These are phyloP conservation scores for Apistogramma diplotaenia DNA, from an alignment of 2,113 vertebrate genomes.

Conservation along the genomic window DNA sequence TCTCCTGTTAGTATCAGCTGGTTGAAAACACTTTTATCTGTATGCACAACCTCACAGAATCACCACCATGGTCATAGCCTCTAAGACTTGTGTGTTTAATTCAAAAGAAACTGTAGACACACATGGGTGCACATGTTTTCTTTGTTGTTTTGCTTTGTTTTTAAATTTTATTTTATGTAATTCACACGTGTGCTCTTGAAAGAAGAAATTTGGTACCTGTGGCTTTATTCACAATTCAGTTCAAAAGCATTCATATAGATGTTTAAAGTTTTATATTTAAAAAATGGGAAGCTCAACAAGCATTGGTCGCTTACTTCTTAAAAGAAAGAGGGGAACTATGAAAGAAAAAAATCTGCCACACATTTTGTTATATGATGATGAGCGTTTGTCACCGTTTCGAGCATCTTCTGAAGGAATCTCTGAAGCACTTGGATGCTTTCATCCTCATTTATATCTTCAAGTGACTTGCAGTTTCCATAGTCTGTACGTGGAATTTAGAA, in stretches of 20 bases:
- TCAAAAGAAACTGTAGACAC: background rate
- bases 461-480: background rate
- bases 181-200: background rate
- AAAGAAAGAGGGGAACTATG: too few relatives aligned
- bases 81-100: background rate
- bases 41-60: background rate
- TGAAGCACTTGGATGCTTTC: background rate
- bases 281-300: background rate
- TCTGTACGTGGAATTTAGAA: background rate
- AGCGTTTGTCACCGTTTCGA: background rate
- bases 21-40: rapidly evolving
- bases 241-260: background rate
- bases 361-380: background rate
- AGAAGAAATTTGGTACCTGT: background rate
- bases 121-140: background rate
- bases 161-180: too few relatives aligned
- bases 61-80: background rate
- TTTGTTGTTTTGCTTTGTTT: too few relatives aligned
- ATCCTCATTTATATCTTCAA: background rate
- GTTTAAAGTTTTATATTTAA: background rate
- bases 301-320: background rate
- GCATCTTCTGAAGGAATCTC: background rate
- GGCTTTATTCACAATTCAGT: background rate
- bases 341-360: background rate
- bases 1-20: background rate